Evolutionary conservation across 2,113 vertebrate species (phyloP).

Genomic region (Scomber scombrus): DNA sequence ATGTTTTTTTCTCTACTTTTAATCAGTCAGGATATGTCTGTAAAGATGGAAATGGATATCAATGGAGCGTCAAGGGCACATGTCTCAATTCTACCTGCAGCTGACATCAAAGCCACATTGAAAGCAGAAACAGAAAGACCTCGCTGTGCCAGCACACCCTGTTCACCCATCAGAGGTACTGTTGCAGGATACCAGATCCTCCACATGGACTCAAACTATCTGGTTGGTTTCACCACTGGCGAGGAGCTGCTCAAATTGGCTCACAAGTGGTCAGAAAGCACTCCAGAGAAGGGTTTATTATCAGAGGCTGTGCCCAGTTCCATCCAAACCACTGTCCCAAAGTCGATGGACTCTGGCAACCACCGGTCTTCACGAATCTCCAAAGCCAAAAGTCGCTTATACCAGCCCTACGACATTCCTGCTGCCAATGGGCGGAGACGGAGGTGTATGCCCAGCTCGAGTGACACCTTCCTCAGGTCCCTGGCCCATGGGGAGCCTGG

Average conservation of each 20-base stretch:
- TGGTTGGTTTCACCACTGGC: constrained; percentile 96
- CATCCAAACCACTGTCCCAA: constrained; percentile 79
- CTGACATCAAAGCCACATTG: constrained; percentile 85
- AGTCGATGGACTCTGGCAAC: constrained; percentile 88
- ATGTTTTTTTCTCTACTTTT: constrained; percentile 17
- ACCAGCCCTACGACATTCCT: constrained; percentile 96
- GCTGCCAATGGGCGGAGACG: constrained; percentile 90
- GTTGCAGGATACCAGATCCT: constrained; percentile 95
- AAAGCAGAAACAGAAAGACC: constrained; percentile 90
- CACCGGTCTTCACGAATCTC: constrained; percentile 89
- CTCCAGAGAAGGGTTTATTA: constrained; percentile 81
- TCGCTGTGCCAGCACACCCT: constrained; percentile 95
- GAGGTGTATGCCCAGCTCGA: constrained; percentile 95
- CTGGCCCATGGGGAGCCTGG: constrained; percentile 86
- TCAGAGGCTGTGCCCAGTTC: constrained; percentile 82
- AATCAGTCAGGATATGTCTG: constrained; percentile 76
- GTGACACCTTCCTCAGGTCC: constrained; percentile 90
- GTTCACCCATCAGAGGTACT: constrained; percentile 92
- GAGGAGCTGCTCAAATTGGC: constrained; percentile 96
- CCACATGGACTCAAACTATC: constrained; percentile 97
- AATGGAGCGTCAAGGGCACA: constrained; percentile 89
- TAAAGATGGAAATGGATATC: constrained; percentile 94
- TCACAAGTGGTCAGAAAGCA: constrained; percentile 85
- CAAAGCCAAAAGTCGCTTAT: constrained; percentile 92
- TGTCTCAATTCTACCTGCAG: constrained; percentile 86